Base-by-base conservation (phyloP, 2,888 invertebrate genomes). In the Drosophila rellima region DNA sequence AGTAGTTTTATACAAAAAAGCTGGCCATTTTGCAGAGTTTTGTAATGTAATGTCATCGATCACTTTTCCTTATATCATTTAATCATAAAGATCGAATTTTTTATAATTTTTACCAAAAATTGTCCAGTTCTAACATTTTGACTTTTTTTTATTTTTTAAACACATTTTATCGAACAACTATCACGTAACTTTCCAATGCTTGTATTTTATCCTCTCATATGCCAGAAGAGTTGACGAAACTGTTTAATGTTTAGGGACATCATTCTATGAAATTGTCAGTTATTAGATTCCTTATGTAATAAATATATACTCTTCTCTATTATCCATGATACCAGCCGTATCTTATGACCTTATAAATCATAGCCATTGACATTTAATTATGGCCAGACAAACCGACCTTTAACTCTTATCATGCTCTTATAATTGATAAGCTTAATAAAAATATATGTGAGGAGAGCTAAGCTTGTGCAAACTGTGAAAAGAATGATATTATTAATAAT, bases 351-450 rank as follows among this genome's bases (percentile, higher is more conserved):
- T 33, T 4, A 37, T 51, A 37, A 37, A 51, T 51, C 50, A 51
- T 8, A n/a, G 23, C 50, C 15, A 37, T 37, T 23, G 18, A 40
- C 23, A 10, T 1, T 55, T 11, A 50, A 31, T 63, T 18, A 62
- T 31, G 47, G 45, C 4, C 45, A 33, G 10, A 39, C n/a, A 15
- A 23, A 26, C 5, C 23, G 45, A 52, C 54, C 40, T 42, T 29
- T 26, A 40, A 42, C 5, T 42, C 29, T 42, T 54, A 54, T 54
- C 42, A 23, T 23, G 13, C 18, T 40, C 17, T 26, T 54, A 10
- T 18, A n/a, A 40, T 54, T 40, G 42, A 42, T 54, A 54, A 54
- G 37, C 13, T 2, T 29, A n/a, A 13, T 17, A 4, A 15, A 37
- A 15, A 20, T 13, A 20, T 13, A n/a, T 35, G 33, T 23, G 3